phyloP scores from a whole-genome alignment of 92 coral and sea anemone genomes.

The Epizoanthus rinbou region DNA sequence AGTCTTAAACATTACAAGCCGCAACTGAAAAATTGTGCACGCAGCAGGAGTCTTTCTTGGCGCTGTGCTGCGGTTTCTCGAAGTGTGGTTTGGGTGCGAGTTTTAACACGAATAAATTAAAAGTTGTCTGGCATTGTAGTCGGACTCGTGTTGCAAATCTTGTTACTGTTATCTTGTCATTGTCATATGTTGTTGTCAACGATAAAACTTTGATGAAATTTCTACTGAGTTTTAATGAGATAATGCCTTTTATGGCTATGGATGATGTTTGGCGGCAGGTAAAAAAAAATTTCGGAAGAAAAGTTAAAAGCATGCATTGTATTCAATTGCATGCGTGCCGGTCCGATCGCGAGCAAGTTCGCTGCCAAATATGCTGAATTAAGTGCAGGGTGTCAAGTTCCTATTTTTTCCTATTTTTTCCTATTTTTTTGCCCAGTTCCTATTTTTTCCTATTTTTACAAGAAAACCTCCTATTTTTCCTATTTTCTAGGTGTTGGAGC shows the following conservation, averaged over 20 bases:
- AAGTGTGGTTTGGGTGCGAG: no score
- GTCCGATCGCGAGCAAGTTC: neutral
- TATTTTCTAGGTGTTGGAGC: no score
- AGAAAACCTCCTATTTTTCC: no score
- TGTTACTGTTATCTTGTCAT: neutral
- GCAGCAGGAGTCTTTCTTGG: neutral
- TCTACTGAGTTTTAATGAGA: neutral
- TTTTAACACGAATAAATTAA: constrained; percentile 8
- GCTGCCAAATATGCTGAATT: constrained; percentile 9
- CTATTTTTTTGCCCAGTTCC: no score
- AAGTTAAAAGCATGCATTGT: neutral
- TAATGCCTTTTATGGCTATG: constrained; percentile 5
- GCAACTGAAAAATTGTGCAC: neutral
- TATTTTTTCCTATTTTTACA: no score
- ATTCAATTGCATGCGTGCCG: constrained; percentile 6
- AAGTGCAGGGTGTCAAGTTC: no score
- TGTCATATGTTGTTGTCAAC: constrained; percentile 9
- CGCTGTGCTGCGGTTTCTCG: neutral
- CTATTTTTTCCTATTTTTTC: no score
- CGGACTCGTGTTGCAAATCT: neutral
- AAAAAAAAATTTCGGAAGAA: constrained; percentile 3
- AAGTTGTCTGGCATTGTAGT: constrained; percentile 17
- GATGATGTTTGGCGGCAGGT: constrained; percentile 5
- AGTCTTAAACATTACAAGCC: constrained; percentile 13
- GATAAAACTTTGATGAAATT: neutral